Conservation (phyloP, 2,113 vertebrate species). For the Elaphurus davidianus region DNA sequence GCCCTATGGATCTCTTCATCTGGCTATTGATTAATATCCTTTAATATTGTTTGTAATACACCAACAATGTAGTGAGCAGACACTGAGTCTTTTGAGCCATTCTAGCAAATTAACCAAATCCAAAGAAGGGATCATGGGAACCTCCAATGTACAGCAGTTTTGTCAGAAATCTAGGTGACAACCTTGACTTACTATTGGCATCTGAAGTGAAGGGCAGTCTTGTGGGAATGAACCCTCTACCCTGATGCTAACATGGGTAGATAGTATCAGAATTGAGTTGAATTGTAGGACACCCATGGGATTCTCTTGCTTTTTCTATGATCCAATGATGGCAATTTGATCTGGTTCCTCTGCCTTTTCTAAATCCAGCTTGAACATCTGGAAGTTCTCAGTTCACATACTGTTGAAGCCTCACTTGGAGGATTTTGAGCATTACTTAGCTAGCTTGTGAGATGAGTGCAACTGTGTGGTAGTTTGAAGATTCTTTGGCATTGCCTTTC, state of each 20-base stretch:
- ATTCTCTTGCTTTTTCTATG: neutral
- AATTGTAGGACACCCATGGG: neutral
- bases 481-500: neutral
- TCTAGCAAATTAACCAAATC: neutral
- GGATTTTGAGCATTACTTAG: neutral
- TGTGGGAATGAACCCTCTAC: neutral
- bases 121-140: neutral
- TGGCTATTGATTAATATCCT: neutral
- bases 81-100: neutral
- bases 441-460: neutral
- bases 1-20: neutral
- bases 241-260: neutral
- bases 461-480: neutral
- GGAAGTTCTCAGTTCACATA: neutral
- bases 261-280: neutral
- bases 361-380: neutral
- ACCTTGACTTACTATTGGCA: neutral
- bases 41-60: neutral
- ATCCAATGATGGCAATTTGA: neutral
- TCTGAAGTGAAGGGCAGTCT: neutral
- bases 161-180: neutral
- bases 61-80: neutral
- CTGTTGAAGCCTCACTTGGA: neutral
- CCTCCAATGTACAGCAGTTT: neutral
- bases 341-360: neutral